Percentiles rank a stretch among this genome's conserved stretches.
phyloP scores from a whole-genome alignment of 2,797 vertebrate species.

The Catamblyrhynchus diadema region DNA sequence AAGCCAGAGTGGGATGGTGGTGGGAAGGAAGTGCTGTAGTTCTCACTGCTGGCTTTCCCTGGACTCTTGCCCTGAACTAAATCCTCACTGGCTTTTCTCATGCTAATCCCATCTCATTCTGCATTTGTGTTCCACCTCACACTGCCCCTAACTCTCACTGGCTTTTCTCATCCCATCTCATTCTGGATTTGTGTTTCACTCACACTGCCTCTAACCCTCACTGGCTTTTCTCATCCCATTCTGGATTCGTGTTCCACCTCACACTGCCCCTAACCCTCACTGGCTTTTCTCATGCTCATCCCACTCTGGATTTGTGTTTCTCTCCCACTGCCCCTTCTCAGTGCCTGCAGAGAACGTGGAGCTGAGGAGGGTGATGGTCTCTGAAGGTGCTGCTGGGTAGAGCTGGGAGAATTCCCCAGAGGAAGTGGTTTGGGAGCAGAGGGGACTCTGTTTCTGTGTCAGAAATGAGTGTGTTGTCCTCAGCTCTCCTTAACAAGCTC shows the following conservation, averaged over 20 bases:
- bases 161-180: no score
- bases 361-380: neutral
- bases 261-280: neutral
- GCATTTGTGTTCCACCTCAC: accelerated
- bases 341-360: accelerated
- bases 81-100: neutral
- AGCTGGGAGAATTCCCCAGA: neutral
- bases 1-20: accelerated
- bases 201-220: no score
- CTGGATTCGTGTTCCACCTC: no score
- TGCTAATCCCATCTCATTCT: neutral
- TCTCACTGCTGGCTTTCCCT: neutral
- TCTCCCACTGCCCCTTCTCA: accelerated
- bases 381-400: neutral
- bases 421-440: neutral
- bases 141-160: neutral
- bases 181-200: no score
- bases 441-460: neutral
- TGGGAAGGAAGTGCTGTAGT: accelerated
- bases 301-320: neutral
- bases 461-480: neutral
- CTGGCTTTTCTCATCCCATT: no score
- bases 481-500: constrained; percentile 22
- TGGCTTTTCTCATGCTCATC: no score
- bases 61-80: neutral